phyloP scores from a whole-genome alignment of 2,797 vertebrate genomes.

The Phrynocephalus forsythii region DNA sequence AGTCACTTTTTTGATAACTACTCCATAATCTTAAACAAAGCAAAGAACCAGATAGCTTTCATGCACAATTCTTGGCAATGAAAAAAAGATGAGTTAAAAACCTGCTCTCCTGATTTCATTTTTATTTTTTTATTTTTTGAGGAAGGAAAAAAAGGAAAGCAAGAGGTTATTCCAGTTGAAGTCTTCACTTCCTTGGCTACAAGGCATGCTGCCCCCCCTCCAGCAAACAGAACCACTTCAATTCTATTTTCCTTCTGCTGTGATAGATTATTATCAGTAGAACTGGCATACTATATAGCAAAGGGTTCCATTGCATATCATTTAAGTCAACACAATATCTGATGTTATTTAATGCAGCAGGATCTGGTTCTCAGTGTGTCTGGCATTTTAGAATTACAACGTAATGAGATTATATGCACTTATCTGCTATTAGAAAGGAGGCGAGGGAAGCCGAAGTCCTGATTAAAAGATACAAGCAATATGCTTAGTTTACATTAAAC shows the following conservation, averaged over 20 bases:
- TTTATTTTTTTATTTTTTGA: background rate
- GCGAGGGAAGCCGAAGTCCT: conserved; percentile 24
- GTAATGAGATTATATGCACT: conserved; percentile 50
- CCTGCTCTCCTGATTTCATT: conserved; percentile 26
- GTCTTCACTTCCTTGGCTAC: background rate
- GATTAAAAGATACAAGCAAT: conserved; percentile 57
- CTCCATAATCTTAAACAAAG: background rate
- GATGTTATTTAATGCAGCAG: fast-evolving
- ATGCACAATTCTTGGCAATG: background rate
- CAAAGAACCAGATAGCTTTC: background rate
- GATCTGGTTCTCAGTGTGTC: conserved; percentile 15
- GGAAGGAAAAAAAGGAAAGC: conserved; percentile 25
- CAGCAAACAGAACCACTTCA: conserved; percentile 6
- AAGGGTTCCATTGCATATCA: background rate
- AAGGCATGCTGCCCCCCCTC: background rate
- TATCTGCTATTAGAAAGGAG: conserved; percentile 56
- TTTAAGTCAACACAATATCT: background rate
- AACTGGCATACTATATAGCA: background rate
- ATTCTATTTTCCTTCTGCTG: conserved; percentile 1
- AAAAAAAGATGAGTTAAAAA: background rate
- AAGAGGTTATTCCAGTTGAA: conserved; percentile 17
- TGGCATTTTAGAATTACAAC: fast-evolving
- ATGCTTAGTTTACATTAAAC: conserved; percentile 56
- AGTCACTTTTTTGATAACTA: background rate
- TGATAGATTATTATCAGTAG: conserved; percentile 25